Conservation (phyloP, 1,140 invertebrate species). For the Polyergus mexicanus region DNA sequence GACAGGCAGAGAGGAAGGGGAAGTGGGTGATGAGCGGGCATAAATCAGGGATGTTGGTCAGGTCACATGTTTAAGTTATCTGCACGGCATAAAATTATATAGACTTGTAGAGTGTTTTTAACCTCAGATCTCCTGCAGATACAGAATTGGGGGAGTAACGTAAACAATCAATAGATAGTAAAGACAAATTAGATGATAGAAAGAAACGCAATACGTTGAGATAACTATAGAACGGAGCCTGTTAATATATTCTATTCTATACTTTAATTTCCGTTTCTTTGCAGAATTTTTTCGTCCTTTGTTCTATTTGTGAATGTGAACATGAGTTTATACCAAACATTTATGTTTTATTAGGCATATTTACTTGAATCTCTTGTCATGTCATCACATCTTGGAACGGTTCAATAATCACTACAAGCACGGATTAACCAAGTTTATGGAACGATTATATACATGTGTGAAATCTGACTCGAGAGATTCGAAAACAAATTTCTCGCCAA, state of each 20-base stretch:
- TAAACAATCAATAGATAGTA: conserved; percentile 55
- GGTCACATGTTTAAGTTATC: conserved; percentile 22
- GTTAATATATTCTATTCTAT: neutral
- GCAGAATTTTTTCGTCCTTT: neutral
- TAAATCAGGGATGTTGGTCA: conserved; percentile 21
- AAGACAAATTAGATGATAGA: conserved; percentile 37
- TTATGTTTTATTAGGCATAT: too few relatives aligned
- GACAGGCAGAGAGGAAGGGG: neutral
- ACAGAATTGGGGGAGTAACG: conserved; percentile 22
- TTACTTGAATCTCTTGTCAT: neutral
- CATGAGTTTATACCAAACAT: neutral
- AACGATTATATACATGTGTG: neutral
- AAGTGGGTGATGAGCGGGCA: neutral
- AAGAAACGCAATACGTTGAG: conserved; percentile 40
- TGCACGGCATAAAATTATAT: neutral
- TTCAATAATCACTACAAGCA: neutral
- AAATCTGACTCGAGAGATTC: neutral
- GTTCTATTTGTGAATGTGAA: neutral
- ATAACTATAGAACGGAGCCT: conserved; percentile 1
- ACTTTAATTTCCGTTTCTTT: neutral
- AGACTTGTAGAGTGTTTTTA: conserved; percentile 1
- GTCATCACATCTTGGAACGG: neutral
- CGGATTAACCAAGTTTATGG: neutral
- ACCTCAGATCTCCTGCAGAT: conserved; percentile 28
- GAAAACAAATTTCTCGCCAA: neutral